Evolutionary conservation across 2,888 invertebrate species (phyloP).

Genomic region (Zeuzera pyrina): DNA sequence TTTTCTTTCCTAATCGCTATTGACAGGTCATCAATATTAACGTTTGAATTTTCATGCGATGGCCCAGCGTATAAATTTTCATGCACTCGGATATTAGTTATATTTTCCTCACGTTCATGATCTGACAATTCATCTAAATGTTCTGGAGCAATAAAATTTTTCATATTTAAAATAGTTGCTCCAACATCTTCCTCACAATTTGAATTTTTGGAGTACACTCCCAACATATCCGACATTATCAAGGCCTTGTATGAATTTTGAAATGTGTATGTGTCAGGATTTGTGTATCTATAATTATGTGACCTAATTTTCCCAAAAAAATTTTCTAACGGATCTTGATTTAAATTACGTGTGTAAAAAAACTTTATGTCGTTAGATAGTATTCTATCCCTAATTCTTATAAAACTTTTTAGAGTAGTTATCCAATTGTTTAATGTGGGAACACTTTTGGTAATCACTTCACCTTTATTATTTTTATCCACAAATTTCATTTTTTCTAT

Average conservation of each 20-base stretch:
- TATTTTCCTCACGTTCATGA: too few species aligned
- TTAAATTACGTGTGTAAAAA: constrained; percentile 7
- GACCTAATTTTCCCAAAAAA: constrained; percentile 8
- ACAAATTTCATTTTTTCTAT: neutral
- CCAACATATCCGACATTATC: constrained; percentile 3
- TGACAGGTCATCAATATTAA: too few species aligned
- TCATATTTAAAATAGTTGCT: neutral
- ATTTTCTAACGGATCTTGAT: constrained; percentile 7
- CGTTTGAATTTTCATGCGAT: neutral
- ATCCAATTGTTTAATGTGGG: too few species aligned
- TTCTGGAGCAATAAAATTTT: neutral
- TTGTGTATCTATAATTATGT: constrained; percentile 4
- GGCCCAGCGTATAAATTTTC: neutral
- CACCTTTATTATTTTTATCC: neutral
- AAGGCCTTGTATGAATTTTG: constrained; percentile 6
- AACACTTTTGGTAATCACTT: neutral
- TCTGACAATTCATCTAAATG: too few species aligned
- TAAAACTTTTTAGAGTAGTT: too few species aligned
- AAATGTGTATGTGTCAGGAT: constrained; percentile 5
- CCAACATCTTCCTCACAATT: constrained; percentile 1
- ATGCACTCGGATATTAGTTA: too few species aligned
- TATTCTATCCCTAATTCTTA: neutral
- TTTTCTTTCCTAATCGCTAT: too few species aligned
- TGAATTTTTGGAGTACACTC: constrained; percentile 3
- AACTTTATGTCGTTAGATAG: constrained; percentile 3